Conservation (phyloP, 2,113 vertebrate species). For the Misgurnus anguillicaudatus region DNA sequence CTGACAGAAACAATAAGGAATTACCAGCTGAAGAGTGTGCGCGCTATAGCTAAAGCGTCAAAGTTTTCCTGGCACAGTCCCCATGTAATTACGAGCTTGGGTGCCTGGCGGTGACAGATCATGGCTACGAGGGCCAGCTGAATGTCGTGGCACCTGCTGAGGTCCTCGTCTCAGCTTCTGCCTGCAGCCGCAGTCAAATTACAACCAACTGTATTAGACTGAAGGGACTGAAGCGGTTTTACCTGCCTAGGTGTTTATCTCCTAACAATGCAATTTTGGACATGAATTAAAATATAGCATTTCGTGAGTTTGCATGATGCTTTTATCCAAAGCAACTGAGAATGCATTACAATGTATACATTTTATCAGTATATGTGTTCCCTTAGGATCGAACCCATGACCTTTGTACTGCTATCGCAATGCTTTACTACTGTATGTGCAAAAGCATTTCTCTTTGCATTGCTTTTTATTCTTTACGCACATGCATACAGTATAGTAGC, state of each 20-base stretch:
- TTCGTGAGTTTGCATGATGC: not conserved
- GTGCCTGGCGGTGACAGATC: constrained; percentile 76
- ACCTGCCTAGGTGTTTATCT: constrained; percentile 31
- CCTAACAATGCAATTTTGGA: not conserved
- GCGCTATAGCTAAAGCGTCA: constrained; percentile 55
- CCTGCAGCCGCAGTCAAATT: constrained; percentile 47
- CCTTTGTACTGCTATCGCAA: too few relatives aligned
- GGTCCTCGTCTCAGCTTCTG: constrained; percentile 57
- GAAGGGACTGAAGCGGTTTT: not conserved
- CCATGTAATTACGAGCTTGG: constrained; percentile 76
- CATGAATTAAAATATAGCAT: not conserved
- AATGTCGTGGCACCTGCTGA: constrained; percentile 67
- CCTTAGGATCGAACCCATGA: too few relatives aligned
- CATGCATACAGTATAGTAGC: too few relatives aligned
- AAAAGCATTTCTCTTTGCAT: too few relatives aligned
- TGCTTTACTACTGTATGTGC: too few relatives aligned
- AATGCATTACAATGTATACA: too few relatives aligned
- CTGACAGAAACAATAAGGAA: constrained; percentile 72
- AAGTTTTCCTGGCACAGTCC: constrained; percentile 65
- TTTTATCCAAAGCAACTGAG: too few relatives aligned
- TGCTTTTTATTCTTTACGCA: too few relatives aligned
- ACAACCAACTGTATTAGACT: constrained; percentile 31
- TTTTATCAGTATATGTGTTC: too few relatives aligned
- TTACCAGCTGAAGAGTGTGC: constrained; percentile 62
- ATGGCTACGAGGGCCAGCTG: constrained; percentile 71